A percentile compares a stretch with the other conserved stretches of the same genome.
phyloP scores from a whole-genome alignment of 2,888 invertebrate genomes.

The Monopis laevigella region DNA sequence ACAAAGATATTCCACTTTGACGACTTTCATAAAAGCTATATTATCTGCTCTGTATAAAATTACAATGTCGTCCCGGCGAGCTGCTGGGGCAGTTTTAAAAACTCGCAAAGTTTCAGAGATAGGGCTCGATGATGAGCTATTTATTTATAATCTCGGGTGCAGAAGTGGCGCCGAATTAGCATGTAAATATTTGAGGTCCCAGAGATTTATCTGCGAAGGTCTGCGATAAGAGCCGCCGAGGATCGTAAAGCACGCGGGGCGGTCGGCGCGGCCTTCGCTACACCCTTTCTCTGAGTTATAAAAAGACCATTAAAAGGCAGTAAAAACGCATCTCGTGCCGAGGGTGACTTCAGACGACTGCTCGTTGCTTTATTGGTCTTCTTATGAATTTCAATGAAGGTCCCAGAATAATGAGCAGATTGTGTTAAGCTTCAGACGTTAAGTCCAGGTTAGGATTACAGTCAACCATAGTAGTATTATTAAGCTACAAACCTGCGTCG shows the following conservation, averaged over 20 bases:
- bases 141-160: slow-evolving; percentile 65
- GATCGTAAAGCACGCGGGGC: slow-evolving; percentile 51
- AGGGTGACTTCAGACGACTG: slow-evolving; percentile 32
- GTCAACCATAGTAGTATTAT: background rate
- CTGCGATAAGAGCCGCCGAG: slow-evolving; percentile 53
- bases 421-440: too few relatives aligned
- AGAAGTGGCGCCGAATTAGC: slow-evolving; percentile 63
- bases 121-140: slow-evolving; percentile 50
- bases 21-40: slow-evolving; percentile 39
- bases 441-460: too few relatives aligned
- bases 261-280: slow-evolving; percentile 30
- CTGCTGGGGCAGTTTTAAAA: slow-evolving; percentile 41
- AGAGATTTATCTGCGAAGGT: slow-evolving; percentile 59
- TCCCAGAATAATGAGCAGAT: slow-evolving; percentile 36
- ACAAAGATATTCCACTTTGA: slow-evolving; percentile 16
- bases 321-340: slow-evolving; percentile 60
- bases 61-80: slow-evolving; percentile 42
- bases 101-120: slow-evolving; percentile 56
- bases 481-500: background rate
- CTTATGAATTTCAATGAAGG: slow-evolving; percentile 67
- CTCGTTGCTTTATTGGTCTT: slow-evolving; percentile 52
- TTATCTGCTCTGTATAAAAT: slow-evolving; percentile 50
- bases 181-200: slow-evolving; percentile 67
- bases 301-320: slow-evolving; percentile 65
- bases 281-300: slow-evolving; percentile 64